phyloP scores from a whole-genome alignment of 1,140 invertebrate genomes.

The Sesamia nonagrioides region DNA sequence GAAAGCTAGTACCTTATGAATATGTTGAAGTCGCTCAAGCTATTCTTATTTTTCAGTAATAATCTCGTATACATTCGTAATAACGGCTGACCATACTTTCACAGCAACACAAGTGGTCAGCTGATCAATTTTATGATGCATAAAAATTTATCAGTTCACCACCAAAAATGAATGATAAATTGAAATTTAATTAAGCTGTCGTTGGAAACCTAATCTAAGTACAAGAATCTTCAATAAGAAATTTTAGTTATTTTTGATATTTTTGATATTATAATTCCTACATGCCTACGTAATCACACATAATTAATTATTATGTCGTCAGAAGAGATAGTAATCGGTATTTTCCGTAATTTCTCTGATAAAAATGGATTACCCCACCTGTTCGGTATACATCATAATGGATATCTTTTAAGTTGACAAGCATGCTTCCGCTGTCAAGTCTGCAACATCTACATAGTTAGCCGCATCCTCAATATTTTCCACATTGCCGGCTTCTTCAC shows the following conservation, averaged over 20 bases:
- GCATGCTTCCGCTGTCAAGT: not conserved
- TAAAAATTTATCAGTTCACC: not conserved
- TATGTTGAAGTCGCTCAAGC: too few relatives aligned
- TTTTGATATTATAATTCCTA: not conserved
- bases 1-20: too few relatives aligned
- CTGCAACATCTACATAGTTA: not conserved
- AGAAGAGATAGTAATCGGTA: conserved; percentile 4
- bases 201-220: too few relatives aligned
- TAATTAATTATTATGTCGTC: not conserved
- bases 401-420: conserved; percentile 8
- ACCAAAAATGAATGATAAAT: too few relatives aligned
- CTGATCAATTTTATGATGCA: not conserved
- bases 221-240: too few relatives aligned
- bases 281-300: not conserved
- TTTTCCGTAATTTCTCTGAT: conserved; percentile 8
- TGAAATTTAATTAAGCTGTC: too few relatives aligned
- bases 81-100: not conserved
- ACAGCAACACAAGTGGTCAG: not conserved
- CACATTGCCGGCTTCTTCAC: too few relatives aligned
- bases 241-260: not conserved
- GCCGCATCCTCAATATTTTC: too few relatives aligned
- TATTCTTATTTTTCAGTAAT: too few relatives aligned
- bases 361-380: conserved; percentile 6
- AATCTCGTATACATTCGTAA: too few relatives aligned
- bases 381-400: not conserved